phyloP scores from a whole-genome alignment of 2,113 vertebrate species.

The Ailuropoda melanoleuca region DNA sequence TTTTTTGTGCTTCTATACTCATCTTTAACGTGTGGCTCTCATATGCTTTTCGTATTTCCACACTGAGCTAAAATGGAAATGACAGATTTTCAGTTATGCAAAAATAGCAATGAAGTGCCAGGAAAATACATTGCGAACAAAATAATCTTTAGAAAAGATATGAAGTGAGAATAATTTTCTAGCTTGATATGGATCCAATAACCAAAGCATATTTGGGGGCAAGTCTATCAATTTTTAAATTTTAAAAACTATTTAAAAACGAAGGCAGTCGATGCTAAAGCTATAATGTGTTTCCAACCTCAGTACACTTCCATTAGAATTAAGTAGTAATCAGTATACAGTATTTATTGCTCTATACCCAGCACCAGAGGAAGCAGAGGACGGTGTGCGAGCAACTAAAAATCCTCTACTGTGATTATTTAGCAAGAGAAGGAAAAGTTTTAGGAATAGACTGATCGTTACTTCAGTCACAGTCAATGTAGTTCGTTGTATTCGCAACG shows the following conservation, averaged over 20 bases:
- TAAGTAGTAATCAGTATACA: conserved; percentile 84
- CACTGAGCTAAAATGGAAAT: conserved; percentile 58
- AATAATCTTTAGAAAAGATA: conserved; percentile 66
- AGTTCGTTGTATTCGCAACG: not conserved
- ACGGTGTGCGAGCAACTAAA: conserved; percentile 29
- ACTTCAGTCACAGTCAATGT: conserved; percentile 43
- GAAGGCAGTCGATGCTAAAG: conserved; percentile 79
- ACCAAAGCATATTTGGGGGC: conserved; percentile 48
- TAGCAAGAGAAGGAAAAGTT: conserved; percentile 49
- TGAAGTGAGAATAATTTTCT: conserved; percentile 59
- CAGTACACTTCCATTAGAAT: conserved; percentile 80
- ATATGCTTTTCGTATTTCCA: conserved; percentile 53
- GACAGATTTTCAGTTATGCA: conserved; percentile 67
- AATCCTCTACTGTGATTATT: conserved; percentile 60
- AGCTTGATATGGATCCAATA: conserved; percentile 60
- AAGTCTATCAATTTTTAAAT: conserved; percentile 79
- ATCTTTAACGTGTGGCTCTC: conserved; percentile 34
- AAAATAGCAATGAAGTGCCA: conserved; percentile 43
- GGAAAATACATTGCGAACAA: conserved; percentile 55
- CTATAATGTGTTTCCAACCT: conserved; percentile 71
- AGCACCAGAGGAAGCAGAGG: conserved; percentile 60
- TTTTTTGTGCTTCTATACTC: conserved; percentile 22
- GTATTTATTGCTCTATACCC: conserved; percentile 79
- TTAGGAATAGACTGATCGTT: conserved; percentile 44
- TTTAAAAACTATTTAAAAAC: conserved; percentile 85